Evolutionary conservation across 2,797 vertebrate genomes (phyloP).

Genomic region (Rhodeus uyekii): DNA sequence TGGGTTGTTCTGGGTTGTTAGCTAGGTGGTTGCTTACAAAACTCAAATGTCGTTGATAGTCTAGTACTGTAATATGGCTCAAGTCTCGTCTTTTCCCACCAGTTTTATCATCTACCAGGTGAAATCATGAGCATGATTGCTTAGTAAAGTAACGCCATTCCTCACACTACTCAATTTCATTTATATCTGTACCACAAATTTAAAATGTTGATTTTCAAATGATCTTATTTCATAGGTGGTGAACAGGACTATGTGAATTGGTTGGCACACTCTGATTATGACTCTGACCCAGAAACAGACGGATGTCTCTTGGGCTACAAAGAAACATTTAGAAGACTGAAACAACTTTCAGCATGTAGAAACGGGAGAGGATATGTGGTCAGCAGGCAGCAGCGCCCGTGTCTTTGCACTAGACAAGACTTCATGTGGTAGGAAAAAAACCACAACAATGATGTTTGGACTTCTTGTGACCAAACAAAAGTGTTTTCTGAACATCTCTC

Average conservation of each 20-base stretch:
- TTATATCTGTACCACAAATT: background rate
- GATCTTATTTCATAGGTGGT: conserved; percentile 62
- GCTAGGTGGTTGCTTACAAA: background rate
- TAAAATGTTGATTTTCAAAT: background rate
- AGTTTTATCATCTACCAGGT: background rate
- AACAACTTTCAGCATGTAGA: conserved; percentile 74
- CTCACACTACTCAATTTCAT: background rate
- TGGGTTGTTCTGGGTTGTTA: background rate
- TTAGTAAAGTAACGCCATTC: background rate
- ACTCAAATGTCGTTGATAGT: background rate
- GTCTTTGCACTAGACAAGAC: conserved; percentile 76
- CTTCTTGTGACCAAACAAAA: background rate
- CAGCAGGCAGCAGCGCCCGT: conserved; percentile 71
- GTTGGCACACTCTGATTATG: conserved; percentile 73
- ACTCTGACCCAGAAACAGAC: conserved; percentile 53
- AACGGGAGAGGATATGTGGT: conserved; percentile 77
- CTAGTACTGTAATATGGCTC: background rate
- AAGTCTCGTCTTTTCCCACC: background rate
- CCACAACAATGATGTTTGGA: background rate
- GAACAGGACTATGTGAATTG: conserved; percentile 77
- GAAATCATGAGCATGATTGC: background rate
- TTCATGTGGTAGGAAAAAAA: conserved; percentile 73
- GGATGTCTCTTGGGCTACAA: conserved; percentile 79
- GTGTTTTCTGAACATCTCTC: background rate
- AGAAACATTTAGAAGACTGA: conserved; percentile 78